phyloP scores from a whole-genome alignment of 2,113 vertebrate species.

The Potamarius usumacintae region DNA sequence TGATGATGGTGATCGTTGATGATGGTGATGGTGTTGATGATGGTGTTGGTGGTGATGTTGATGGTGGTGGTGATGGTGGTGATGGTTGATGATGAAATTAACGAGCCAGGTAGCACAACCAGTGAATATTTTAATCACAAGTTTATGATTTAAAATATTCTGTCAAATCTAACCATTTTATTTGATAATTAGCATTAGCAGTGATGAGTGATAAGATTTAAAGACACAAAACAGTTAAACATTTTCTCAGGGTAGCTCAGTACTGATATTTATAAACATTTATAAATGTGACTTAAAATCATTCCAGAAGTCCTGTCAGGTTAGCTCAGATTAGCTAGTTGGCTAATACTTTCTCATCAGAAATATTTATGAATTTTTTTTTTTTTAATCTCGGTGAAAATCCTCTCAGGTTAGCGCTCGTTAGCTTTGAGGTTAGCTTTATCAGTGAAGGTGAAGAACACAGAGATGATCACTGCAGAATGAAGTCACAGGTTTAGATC shows the following conservation, averaged over 20 bases:
- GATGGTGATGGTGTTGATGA: too few species aligned
- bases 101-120: too few species aligned
- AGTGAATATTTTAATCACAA: too few species aligned
- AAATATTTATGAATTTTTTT: not conserved
- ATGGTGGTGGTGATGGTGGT: too few species aligned
- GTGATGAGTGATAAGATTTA: not conserved
- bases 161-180: too few species aligned
- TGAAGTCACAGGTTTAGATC: not conserved
- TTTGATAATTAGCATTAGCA: not conserved
- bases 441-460: not conserved
- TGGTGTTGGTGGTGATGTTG: too few species aligned
- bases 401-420: not conserved
- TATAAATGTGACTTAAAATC: not conserved
- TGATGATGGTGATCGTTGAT: too few species aligned
- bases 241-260: too few species aligned
- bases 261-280: too few species aligned
- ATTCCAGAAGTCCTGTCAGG: not conserved
- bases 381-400: not conserved
- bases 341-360: not conserved
- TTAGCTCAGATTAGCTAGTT: not conserved
- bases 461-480: not conserved
- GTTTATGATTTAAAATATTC: too few species aligned
- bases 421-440: not conserved
- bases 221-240: not conserved
- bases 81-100: too few species aligned